These are phyloP conservation scores for Gorsachius magnificus DNA, from an alignment of 2,797 vertebrate species.

Conservation along the genomic window DNA sequence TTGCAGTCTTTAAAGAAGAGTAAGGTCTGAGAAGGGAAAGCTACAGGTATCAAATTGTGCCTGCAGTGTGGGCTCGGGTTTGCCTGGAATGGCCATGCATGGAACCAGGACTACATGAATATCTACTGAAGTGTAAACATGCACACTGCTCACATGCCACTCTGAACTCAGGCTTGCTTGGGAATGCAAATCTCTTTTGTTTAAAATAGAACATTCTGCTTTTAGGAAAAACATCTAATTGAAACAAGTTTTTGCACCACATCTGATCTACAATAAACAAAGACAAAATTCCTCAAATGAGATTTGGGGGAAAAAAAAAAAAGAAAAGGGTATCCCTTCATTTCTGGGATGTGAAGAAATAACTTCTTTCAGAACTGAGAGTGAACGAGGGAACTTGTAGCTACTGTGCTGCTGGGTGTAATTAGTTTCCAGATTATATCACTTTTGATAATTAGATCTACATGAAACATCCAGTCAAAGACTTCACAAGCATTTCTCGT, in stretches of 20 bases:
- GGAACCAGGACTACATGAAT: slow-evolving; percentile 70
- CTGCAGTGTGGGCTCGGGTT: slow-evolving; percentile 40
- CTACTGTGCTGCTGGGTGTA: slow-evolving; percentile 55
- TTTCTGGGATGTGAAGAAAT: slow-evolving; percentile 40
- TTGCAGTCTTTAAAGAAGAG: background rate
- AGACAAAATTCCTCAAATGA: slow-evolving; percentile 55
- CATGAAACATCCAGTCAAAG: slow-evolving; percentile 50
- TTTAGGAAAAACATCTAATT: slow-evolving; percentile 65
- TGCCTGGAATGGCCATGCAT: slow-evolving; percentile 61
- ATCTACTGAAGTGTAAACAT: slow-evolving; percentile 71
- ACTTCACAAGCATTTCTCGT: slow-evolving; percentile 24
- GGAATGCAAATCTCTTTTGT: slow-evolving; percentile 74
- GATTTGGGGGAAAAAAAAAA: background rate
- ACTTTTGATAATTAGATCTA: slow-evolving; percentile 69
- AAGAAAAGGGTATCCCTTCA: background rate
- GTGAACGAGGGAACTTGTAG: slow-evolving; percentile 14
- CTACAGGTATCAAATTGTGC: background rate
- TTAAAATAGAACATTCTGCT: slow-evolving; percentile 62
- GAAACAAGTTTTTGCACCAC: slow-evolving; percentile 68
- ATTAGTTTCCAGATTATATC: slow-evolving; percentile 71
- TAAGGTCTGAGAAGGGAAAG: background rate
- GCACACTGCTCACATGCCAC: slow-evolving; percentile 67
- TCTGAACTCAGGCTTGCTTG: slow-evolving; percentile 70
- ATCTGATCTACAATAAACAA: slow-evolving; percentile 67
- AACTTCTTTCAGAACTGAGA: slow-evolving; percentile 45